Base-by-base conservation (phyloP, 2,888 invertebrate genomes). In the Geotrupes spiniger region DNA sequence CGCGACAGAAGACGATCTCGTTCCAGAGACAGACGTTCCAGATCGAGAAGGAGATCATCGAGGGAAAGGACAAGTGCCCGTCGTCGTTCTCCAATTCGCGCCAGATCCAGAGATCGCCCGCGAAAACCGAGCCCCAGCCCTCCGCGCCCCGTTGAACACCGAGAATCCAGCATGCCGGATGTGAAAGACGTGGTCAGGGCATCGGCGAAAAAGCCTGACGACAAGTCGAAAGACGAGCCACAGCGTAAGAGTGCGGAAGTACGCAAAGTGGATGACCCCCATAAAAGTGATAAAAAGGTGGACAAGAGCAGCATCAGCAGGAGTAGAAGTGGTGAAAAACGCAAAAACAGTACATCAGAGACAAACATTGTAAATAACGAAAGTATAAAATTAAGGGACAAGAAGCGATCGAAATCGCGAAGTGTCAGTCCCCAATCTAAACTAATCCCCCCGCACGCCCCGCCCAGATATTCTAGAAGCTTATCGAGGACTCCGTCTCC, bases 401-500 rank as follows among this genome's bases (percentile, higher is more conserved):
- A 48, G 44, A 70, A 66, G 53, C 66, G 64, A 51, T 64, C 67
- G 9, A 71, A 69, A 54, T 69, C 72, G 9, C 63, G 70, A 40
- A 74, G 73, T 52, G 52, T 63, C 46, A 72, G 72, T 56, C 67
- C 68, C 1, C 64, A 65, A 44, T 61, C 64, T 39, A 62, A 63
- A 48, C 63, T 67, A n/a, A 69, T 72, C 36, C 72, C 71, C n/a
- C 71, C 72, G 2, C 64, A 70, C 42, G 72, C 72, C 16, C 73
- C 71, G 11, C 70, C 72, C 5, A 58, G 85, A 66, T 86, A 83
- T 68, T 86, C 85, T 14, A 80, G 81, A 68, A 90, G 89, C 64
- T 76, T 89, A 33, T 91, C 91, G n/a, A 80, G 90, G 54, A 91
- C 90, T 1, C 90, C 91, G 9, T 90, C 91, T 10, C 90, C 91